A percentile compares a stretch with the other conserved stretches of the same genome.
phyloP scores from a whole-genome alignment of 2,113 vertebrate species.

The Rhinichthys klamathensis region DNA sequence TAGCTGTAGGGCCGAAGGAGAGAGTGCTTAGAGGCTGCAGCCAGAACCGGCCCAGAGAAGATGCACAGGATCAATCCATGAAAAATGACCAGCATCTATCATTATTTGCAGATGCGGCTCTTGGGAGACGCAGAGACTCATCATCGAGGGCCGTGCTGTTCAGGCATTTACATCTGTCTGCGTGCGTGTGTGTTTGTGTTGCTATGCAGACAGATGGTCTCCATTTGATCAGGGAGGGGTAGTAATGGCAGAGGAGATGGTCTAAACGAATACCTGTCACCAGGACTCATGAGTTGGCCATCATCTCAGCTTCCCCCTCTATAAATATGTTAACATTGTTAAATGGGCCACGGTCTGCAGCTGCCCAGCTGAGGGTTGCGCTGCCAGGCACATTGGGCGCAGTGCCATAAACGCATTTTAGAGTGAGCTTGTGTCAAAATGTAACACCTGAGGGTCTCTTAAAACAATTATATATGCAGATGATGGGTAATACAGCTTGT shows the following conservation, averaged over 20 bases:
- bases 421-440: not conserved
- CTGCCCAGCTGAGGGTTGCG: conserved; percentile 25
- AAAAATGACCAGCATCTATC: conserved; percentile 64
- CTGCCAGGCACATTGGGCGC: conserved; percentile 11
- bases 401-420: not conserved
- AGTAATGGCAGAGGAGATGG: conserved; percentile 62
- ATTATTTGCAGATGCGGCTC: conserved; percentile 60
- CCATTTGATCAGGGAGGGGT: conserved; percentile 68
- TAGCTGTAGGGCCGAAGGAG: not conserved
- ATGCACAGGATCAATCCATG: conserved; percentile 58
- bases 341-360: conserved; percentile 53
- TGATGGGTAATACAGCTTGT: not conserved
- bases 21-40: not conserved
- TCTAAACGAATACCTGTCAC: conserved; percentile 62
- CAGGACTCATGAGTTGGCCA: conserved; percentile 57
- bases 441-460: conserved; percentile 15
- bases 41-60: conserved; percentile 50
- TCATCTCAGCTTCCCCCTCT: conserved; percentile 50
- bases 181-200: conserved; percentile 45
- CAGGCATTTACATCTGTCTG: conserved; percentile 61
- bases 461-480: conserved; percentile 15
- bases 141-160: conserved; percentile 45
- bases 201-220: conserved; percentile 70
- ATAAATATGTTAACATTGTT: conserved; percentile 66
- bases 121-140: conserved; percentile 51